Evolutionary conservation across 2,888 invertebrate genomes (phyloP), one percentile per base, ranked within the genome.

Genomic region (Dusona sp.): DNA sequence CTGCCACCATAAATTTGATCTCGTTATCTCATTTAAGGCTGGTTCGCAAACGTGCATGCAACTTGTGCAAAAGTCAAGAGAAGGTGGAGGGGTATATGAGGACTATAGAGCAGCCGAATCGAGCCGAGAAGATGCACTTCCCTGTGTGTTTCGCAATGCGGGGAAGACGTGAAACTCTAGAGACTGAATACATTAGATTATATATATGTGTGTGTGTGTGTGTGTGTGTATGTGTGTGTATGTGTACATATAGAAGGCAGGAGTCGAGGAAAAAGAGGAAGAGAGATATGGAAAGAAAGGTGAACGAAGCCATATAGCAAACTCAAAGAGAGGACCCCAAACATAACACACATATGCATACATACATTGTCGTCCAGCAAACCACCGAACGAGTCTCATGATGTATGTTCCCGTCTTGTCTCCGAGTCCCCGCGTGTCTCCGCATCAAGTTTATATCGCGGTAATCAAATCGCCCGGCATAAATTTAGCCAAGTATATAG

Each of bases 1-100:
- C 93, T 92, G 91, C 89, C 90, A 92, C 92, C 93, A 93, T 94
- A 94, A 94, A 94, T 94, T 94, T 93, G 93, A 94, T 94, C 94
- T 94, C 94, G 94, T 94, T 94, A 94, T 94, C 94, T 94, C 93
- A 93, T 93, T 94, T 93, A 92, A 92, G 91, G 90, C 82, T 72
- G 79, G 79, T 51, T 29, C 25, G 83, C 75, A 48, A 84, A 77
- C 78, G 72, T 65, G 74, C 74, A 74, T 68, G 83, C 74, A 54
- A 57, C 75, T 67, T 75, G 75, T 90, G 90, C 90, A 90, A 83
- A 84, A 89, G 89, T 90, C 89, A 88, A 90, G 42, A 48, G 25
- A 70, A 73, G 68, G 75, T 68, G 67, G 33, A 65, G 48, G 74
- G 68, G 65, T 38, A 51, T 61, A 68, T 29, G 83, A 72, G 64